Base-by-base conservation (phyloP, 2,888 invertebrate species). In the Fabriciana adippe region DNA sequence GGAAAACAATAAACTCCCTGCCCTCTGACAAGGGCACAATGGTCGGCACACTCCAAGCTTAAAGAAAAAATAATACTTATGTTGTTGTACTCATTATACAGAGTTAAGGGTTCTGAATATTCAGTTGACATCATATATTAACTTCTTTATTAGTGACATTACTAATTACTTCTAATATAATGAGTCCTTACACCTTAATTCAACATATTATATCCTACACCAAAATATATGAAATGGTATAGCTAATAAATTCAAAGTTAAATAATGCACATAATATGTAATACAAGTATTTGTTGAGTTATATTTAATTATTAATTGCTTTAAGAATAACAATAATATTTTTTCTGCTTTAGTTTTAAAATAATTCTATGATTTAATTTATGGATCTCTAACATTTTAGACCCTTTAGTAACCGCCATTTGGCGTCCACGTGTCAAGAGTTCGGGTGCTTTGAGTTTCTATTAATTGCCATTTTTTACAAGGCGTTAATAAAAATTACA, bases 361-460 rank as follows among this genome's bases (percentile, higher is more conserved):
- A 16, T 18, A 35, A 2, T 35, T 41, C 18, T 64, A 55, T 31
- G 16, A 14, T 16, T 55, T 50, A 15, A 11, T 18, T 60, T 55
- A 8, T 45, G 5, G 48, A 60, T 26, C 84, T 84, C 86, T 74
- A 85, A 81, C 76, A 56, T 21, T 66, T 56, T 77, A 78, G 78
- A 77, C 77, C 73, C 79, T 75, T 76, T 79, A 79, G 73, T 74
- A 73, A 68, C 72, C 76, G 79, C 84, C 90, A 91, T 90, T 90
- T 90, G 90, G 87, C 73, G 73, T 76, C 81, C 90, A 90, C 88
- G 90, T 91, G 90, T 85, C 86, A 84, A 79, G 78, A 72, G 71
- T 74, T 75, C 78, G 78, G 78, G 76, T 74, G 80, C 79, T 80
- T 81, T 78, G 76, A 79, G 73, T 77, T 78, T 83, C 82, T 86